phyloP scores from a whole-genome alignment of 2,113 vertebrate species.

The Phrynocephalus versicolor region DNA sequence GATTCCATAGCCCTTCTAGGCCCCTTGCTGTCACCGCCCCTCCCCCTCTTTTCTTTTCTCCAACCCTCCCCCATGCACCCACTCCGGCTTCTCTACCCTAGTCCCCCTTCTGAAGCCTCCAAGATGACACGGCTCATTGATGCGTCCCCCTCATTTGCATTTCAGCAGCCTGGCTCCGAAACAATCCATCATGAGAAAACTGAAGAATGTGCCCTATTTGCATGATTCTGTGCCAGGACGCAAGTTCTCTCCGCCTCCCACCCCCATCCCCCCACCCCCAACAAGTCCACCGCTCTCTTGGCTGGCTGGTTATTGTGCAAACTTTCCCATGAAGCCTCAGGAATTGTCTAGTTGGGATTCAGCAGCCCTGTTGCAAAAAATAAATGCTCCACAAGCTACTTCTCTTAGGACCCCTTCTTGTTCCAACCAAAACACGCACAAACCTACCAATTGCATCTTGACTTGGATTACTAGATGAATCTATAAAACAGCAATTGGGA shows the following conservation, averaged over 20 bases:
- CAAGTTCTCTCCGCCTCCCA: constrained; percentile 68
- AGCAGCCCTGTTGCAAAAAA: constrained; percentile 62
- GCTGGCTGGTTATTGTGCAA: constrained; percentile 77
- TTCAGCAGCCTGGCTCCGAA: constrained; percentile 84
- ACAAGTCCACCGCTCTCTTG: constrained; percentile 66
- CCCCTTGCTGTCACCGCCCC: constrained; percentile 47
- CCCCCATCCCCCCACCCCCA: neutral
- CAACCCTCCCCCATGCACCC: constrained; percentile 46
- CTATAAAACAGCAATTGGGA: too few relatives aligned
- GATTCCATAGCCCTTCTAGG: constrained; percentile 52
- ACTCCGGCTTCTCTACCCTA: constrained; percentile 47
- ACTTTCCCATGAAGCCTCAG: constrained; percentile 84
- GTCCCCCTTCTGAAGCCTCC: constrained; percentile 79
- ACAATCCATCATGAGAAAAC: constrained; percentile 88
- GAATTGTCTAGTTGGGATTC: constrained; percentile 78
- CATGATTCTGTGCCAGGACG: constrained; percentile 84
- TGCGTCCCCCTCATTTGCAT: constrained; percentile 91
- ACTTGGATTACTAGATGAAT: too few relatives aligned
- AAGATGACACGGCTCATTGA: constrained; percentile 90
- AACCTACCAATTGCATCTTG: too few relatives aligned
- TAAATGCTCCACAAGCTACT: constrained; percentile 56
- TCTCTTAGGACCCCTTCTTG: neutral
- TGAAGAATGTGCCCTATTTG: constrained; percentile 87
- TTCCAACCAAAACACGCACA: too few relatives aligned
- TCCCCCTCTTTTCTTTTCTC: constrained; percentile 43